Percentiles rank a stretch among this genome's conserved stretches.
phyloP scores from a whole-genome alignment of 2,797 vertebrate species.

The Poecilia picta region DNA sequence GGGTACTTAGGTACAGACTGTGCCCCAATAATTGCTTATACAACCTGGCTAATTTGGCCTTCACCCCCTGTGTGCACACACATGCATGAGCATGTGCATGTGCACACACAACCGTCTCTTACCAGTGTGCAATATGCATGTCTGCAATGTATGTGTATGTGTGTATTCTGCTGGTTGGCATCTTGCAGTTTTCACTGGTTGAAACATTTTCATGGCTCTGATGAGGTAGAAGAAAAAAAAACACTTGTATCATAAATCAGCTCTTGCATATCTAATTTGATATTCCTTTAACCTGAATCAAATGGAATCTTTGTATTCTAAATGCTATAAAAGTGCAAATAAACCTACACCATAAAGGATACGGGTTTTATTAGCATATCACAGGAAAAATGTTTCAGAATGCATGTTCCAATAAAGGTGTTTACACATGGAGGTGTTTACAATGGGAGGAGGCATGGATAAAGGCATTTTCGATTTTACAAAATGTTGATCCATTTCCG shows the following conservation, averaged over 20 bases:
- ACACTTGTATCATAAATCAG: slow-evolving; percentile 60
- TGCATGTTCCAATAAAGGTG: slow-evolving; percentile 67
- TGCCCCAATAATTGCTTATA: slow-evolving; percentile 83
- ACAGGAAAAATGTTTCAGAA: slow-evolving; percentile 67
- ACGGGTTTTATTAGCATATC: slow-evolving; percentile 76
- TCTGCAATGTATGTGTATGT: slow-evolving; percentile 59
- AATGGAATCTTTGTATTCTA: slow-evolving; percentile 57
- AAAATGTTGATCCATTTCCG: slow-evolving; percentile 60
- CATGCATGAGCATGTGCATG: slow-evolving; percentile 24
- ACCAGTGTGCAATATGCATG: slow-evolving; percentile 64
- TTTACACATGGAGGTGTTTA: slow-evolving; percentile 65
- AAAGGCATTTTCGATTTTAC: slow-evolving; percentile 66
- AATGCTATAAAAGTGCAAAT: slow-evolving; percentile 68
- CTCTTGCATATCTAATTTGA: slow-evolving; percentile 66
- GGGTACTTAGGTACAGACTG: slow-evolving; percentile 82
- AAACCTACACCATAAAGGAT: slow-evolving; percentile 65
- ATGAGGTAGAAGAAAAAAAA: slow-evolving; percentile 54
- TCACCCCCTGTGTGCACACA: slow-evolving; percentile 56
- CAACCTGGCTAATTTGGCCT: slow-evolving; percentile 82
- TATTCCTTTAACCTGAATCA: slow-evolving; percentile 67
- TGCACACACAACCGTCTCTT: slow-evolving; percentile 28
- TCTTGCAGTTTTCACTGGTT: slow-evolving; percentile 54
- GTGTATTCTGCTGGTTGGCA: slow-evolving; percentile 23
- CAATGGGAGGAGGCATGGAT: slow-evolving; percentile 61
- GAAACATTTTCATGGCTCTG: slow-evolving; percentile 41